Conservation (phyloP, 1,140 invertebrate genomes). For the Temnothorax longispinosus region DNA sequence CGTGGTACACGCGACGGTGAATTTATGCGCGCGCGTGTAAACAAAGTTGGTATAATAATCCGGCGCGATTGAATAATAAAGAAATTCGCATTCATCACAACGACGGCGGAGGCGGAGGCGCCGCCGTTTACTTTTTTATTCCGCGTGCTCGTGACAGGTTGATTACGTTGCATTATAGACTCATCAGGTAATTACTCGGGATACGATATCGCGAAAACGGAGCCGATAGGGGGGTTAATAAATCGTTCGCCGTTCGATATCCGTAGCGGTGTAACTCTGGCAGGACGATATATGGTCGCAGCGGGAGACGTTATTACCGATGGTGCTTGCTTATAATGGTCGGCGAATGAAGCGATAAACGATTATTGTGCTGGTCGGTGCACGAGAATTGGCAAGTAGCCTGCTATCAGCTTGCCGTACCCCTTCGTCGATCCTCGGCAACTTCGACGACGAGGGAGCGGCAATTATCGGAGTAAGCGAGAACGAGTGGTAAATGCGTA, state of each 20-base stretch:
- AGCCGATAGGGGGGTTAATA: conserved; percentile 53
- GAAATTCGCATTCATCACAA: conserved; percentile 55
- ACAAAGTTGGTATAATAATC: conserved; percentile 47
- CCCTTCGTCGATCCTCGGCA: conserved; percentile 21
- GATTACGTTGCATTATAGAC: conserved; percentile 67
- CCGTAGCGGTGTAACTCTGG: conserved; percentile 48
- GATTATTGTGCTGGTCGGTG: conserved; percentile 23
- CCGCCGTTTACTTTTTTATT: neutral
- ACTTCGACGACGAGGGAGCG: conserved; percentile 3
- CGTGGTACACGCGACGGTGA: neutral
- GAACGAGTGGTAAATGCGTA: neutral
- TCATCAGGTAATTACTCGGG: conserved; percentile 69
- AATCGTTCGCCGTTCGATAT: conserved; percentile 63
- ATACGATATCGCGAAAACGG: conserved; percentile 56
- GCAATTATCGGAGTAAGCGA: conserved; percentile 32
- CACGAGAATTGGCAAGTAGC: conserved; percentile 49
- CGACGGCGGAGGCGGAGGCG: neutral
- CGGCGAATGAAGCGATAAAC: conserved; percentile 62
- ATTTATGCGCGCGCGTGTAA: conserved; percentile 30
- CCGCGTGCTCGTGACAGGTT: conserved; percentile 35
- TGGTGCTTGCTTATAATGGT: conserved; percentile 59
- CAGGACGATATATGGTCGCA: conserved; percentile 63
- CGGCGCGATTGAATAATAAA: conserved; percentile 64
- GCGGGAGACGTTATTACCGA: conserved; percentile 57
- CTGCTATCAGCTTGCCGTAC: neutral